Evolutionary conservation across 2,888 invertebrate genomes (phyloP).

Genomic region (Leptopilina syphax): DNA sequence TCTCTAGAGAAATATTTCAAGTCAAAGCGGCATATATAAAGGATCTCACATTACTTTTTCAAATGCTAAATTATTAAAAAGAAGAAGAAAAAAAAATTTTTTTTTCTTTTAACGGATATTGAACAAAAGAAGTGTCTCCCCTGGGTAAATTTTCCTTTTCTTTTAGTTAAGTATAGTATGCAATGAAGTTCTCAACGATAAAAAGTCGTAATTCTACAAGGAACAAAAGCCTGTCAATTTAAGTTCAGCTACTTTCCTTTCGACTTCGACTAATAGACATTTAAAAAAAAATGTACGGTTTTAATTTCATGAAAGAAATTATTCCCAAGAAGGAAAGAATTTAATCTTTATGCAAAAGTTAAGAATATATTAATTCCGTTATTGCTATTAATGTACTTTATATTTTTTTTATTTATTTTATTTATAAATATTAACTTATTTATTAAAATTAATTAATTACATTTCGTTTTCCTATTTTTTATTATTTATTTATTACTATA

Average conservation of each 20-base stretch:
- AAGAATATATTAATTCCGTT: no score
- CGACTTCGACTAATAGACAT: not conserved
- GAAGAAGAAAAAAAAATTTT: constrained; percentile 1
- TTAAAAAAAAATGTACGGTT: not conserved
- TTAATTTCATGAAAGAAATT: not conserved
- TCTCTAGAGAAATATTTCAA: not conserved
- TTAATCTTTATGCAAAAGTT: no score
- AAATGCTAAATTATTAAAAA: constrained; percentile 8
- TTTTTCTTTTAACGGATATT: not conserved
- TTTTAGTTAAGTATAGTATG: constrained; percentile 10
- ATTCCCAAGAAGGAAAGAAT: no score
- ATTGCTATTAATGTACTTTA: no score
- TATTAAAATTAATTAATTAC: no score
- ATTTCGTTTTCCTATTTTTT: no score
- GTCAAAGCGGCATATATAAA: not conserved
- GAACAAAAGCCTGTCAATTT: constrained; percentile 32
- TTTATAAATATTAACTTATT: no score
- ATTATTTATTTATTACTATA: no score
- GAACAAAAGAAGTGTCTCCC: constrained; percentile 24
- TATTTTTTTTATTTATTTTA: no score
- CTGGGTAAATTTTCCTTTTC: constrained; percentile 4
- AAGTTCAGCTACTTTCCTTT: not conserved
- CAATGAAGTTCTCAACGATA: constrained; percentile 14
- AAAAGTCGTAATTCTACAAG: constrained; percentile 36
- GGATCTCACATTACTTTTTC: not conserved